Evolutionary conservation across 2,113 vertebrate species (phyloP), one percentile per base, ranked within the genome.

Genomic region (Neolamprologus brichardi): DNA sequence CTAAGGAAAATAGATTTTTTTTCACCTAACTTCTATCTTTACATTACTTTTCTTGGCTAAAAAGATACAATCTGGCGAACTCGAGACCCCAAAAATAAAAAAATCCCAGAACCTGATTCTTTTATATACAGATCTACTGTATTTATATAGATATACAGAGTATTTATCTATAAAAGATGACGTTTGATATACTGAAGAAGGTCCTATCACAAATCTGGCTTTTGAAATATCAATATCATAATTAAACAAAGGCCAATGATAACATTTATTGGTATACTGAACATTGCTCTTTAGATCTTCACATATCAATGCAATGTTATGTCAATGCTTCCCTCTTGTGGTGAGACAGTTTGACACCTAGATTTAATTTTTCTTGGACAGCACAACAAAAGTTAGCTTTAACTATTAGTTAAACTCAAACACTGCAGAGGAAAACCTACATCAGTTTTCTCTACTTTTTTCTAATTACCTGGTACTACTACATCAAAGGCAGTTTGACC

Each of bases 301-400:
- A 20, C 2, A 9, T 37, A 28, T 52, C 37, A 10, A 4, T 77
- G 5, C 25, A 44, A 84, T 44, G 8, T 23, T 12, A 82, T 39
- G n/a, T 86, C 81, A 89, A 58, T 94, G 84, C 87, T 93, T 56
- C 95, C 95, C 95, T 93, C 96, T 95, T 93, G 95, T 96, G 96
- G 94, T 87, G 52, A 32, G 7, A 88, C 9, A 53, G 14, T 28
- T 70, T 41, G n/a, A 51, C 34, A 62, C 32, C 4, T 62, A 54
- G 32, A 17, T 64, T 5, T 11, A 2, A 28, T 20, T 70, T 37
- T 82, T 30, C 7, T 51, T 25, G 5, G 5, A 20, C 8, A 54
- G n/a, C 18, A 39, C 4, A 32, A 11, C 44, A 6, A 60, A 51
- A 49, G 15, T 67, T 20, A 34, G 18, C 4, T 41, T 6, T 20